These are phyloP conservation scores for Schizopygopsis malacanthus DNA, from an alignment of 2,797 vertebrate species.

Conservation along the genomic window DNA sequence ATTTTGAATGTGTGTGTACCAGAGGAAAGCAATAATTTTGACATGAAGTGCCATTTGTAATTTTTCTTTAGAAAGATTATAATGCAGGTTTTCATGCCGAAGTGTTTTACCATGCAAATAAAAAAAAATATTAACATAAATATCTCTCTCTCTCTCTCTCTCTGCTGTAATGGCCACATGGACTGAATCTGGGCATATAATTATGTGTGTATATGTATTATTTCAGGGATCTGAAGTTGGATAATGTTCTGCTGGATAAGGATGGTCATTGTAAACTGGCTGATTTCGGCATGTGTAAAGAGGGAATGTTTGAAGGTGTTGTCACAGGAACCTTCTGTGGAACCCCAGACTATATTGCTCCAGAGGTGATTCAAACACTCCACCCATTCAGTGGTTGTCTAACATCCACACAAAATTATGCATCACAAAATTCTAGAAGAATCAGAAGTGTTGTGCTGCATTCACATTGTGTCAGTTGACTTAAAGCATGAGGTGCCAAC, in stretches of 20 bases:
- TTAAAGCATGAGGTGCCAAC: neutral
- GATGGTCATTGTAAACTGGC: conserved; percentile 99
- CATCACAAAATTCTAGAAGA: conserved; percentile 1
- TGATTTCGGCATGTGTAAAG: conserved; percentile 99
- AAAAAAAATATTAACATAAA: neutral
- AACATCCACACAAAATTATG: neutral
- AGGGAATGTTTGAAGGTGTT: conserved; percentile 86
- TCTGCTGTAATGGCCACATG: neutral
- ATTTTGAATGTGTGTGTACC: neutral
- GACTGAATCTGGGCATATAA: neutral
- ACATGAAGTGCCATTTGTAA: neutral
- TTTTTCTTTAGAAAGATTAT: conserved; percentile 4
- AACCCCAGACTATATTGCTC: conserved; percentile 97
- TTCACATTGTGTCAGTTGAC: neutral
- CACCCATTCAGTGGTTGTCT: neutral
- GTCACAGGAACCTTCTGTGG: conserved; percentile 97
- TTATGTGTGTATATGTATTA: conserved; percentile 27
- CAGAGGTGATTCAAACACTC: conserved; percentile 83
- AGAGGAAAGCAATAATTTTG: neutral
- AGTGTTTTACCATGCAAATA: conserved; percentile 4
- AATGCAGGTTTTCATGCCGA: neutral
- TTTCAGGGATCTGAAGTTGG: conserved; percentile 94
- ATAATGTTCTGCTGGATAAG: conserved; percentile 94
- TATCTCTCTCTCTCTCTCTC: neutral
- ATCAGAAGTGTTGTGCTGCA: neutral